phyloP scores from a whole-genome alignment of 2,797 vertebrate species.

The Arrhamphus sclerolepis region DNA sequence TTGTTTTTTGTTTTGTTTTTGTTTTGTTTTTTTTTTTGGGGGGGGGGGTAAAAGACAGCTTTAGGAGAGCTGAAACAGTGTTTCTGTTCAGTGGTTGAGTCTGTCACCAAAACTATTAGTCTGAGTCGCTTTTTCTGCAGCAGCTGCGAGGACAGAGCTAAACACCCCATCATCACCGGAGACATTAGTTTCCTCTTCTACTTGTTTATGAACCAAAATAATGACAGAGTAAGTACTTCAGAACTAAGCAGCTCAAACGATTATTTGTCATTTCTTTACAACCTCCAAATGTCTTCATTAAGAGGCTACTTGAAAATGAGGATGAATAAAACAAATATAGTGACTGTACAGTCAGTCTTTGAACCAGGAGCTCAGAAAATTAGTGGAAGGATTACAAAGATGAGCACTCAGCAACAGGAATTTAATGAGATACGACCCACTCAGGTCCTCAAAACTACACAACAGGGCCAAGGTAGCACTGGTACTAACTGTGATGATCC shows the following conservation, averaged over 20 bases:
- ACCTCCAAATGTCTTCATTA: slow-evolving; percentile 11
- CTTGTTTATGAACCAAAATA: slow-evolving; percentile 14
- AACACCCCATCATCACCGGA: slow-evolving; percentile 26
- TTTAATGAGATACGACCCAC: too few species aligned
- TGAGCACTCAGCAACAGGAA: too few species aligned
- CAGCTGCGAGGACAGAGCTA: slow-evolving; percentile 5
- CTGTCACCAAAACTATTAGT: slow-evolving; percentile 13
- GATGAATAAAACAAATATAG: neutral
- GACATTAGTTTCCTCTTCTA: slow-evolving; percentile 1
- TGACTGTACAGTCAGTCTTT: too few species aligned
- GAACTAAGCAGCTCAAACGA: slow-evolving; percentile 9
- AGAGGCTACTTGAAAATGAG: slow-evolving; percentile 5
- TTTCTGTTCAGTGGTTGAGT: slow-evolving; percentile 1
- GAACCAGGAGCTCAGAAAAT: too few species aligned
- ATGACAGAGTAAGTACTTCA: slow-evolving; percentile 25
- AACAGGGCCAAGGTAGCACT: too few species aligned
- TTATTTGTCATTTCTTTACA: slow-evolving; percentile 17
- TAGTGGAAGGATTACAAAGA: too few species aligned
- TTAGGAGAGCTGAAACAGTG: neutral
- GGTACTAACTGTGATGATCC: neutral
- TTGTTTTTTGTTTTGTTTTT: too few species aligned
- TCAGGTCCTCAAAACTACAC: too few species aligned
- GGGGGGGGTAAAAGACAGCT: too few species aligned
- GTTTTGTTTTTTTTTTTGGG: too few species aligned
- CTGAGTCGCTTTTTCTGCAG: neutral